Evolutionary conservation across 37 sponge, comb jelly and placozoan species (phyloP).

Genomic region (Axinella damicornis): DNA sequence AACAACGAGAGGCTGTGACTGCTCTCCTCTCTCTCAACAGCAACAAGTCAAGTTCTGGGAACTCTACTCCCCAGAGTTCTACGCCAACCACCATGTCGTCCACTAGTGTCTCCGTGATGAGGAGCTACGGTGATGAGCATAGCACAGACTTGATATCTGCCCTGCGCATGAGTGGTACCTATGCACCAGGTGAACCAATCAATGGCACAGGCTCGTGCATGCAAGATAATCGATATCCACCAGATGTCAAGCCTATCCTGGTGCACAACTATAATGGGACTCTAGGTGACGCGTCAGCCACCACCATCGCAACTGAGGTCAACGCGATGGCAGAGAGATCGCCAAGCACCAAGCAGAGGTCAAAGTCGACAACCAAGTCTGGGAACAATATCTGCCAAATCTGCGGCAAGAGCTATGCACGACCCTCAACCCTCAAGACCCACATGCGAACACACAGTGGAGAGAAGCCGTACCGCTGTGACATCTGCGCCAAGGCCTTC

Average conservation of each 20-base stretch:
- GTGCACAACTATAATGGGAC: conserved; percentile 1
- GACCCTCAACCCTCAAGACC: conserved; percentile 94
- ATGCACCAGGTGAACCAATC: conserved; percentile 52
- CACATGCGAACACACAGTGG: conserved; percentile 96
- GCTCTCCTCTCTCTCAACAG: conserved; percentile 62
- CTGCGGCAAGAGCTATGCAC: conserved; percentile 97
- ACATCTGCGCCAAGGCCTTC: conserved; percentile 93
- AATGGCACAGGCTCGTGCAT: conserved; percentile 16
- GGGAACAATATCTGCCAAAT: conserved; percentile 82
- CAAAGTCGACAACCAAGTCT: conserved; percentile 30
- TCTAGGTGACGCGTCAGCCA: not conserved
- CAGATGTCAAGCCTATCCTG: conserved; percentile 59
- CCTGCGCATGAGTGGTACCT: conserved; percentile 39
- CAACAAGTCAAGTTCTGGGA: conserved; percentile 30
- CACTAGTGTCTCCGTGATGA: conserved; percentile 3
- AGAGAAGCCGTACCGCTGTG: conserved; percentile 95
- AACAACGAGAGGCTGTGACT: conserved; percentile 62
- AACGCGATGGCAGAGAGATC: conserved; percentile 27
- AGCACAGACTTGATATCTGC: conserved; percentile 44
- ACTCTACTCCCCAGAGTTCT: conserved; percentile 16
- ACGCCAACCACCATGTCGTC: conserved; percentile 31
- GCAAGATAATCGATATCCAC: conserved; percentile 33
- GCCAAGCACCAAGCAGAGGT: conserved; percentile 13
- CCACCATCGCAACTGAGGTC: conserved; percentile 11
- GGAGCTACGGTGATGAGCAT: conserved; percentile 1